Evolutionary conservation across 1,140 invertebrate genomes (phyloP).

Genomic region (Diorhabda elongata): DNA sequence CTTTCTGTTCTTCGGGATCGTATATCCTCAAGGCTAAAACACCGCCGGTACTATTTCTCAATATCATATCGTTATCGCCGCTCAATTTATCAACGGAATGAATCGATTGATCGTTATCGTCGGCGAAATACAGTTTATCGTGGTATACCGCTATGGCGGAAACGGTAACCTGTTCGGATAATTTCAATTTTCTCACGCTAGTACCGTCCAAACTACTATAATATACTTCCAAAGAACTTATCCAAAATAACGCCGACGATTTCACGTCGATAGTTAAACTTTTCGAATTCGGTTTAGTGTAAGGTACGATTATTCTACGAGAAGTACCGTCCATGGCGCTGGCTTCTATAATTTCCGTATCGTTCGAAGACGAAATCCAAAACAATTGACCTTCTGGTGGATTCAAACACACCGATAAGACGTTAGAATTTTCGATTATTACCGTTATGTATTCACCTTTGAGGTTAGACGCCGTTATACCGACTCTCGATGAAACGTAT

Average conservation of each 20-base stretch:
- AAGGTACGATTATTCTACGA: slow-evolving; percentile 48
- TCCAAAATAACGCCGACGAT: slow-evolving; percentile 65
- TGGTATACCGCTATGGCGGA: slow-evolving; percentile 59
- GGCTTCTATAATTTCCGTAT: slow-evolving; percentile 51
- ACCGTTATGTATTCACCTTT: slow-evolving; percentile 66
- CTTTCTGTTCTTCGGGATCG: slow-evolving; percentile 59
- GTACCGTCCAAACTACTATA: slow-evolving; percentile 57
- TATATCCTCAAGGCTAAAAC: slow-evolving; percentile 68
- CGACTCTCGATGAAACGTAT: slow-evolving; percentile 60
- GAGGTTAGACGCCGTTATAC: slow-evolving; percentile 66
- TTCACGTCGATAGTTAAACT: slow-evolving; percentile 57
- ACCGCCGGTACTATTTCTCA: slow-evolving; percentile 50
- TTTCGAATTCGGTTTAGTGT: slow-evolving; percentile 33
- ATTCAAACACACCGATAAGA: slow-evolving; percentile 60
- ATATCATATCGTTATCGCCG: slow-evolving; percentile 42
- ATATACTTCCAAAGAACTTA: slow-evolving; percentile 60
- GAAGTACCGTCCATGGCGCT: slow-evolving; percentile 64
- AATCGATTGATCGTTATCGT: slow-evolving; percentile 53
- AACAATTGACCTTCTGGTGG: slow-evolving; percentile 54
- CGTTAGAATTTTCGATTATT: slow-evolving; percentile 40
- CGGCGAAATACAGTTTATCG: slow-evolving; percentile 57
- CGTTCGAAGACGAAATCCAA: slow-evolving; percentile 40
- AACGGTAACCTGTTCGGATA: slow-evolving; percentile 45
- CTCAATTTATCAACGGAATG: slow-evolving; percentile 54
- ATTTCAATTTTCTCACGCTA: slow-evolving; percentile 45